Percentiles rank a stretch among this genome's conserved stretches.
These are phyloP conservation scores for Drosophila ezoana DNA, from an alignment of 2,888 invertebrate species.

Conservation along the genomic window DNA sequence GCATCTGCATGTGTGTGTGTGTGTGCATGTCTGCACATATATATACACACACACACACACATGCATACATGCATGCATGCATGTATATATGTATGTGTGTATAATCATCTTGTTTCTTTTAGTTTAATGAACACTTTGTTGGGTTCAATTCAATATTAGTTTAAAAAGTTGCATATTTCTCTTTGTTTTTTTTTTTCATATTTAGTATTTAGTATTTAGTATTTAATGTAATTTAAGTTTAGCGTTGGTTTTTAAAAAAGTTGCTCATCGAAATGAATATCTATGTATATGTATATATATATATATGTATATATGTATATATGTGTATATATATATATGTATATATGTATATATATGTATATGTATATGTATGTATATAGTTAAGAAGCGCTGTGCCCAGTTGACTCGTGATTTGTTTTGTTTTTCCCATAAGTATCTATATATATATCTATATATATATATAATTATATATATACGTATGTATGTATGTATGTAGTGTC, in stretches of 20 bases:
- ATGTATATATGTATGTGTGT: conserved; percentile 27
- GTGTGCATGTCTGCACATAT: conserved; percentile 13
- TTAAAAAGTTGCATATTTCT: conserved; percentile 65
- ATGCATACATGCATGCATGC: conserved; percentile 10
- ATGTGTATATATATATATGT: conserved; percentile 41
- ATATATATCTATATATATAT: conserved; percentile 14
- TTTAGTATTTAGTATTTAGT: conserved; percentile 54
- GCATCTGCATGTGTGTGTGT: conserved; percentile 25
- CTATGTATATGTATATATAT: conserved; percentile 32
- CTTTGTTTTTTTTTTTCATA: conserved; percentile 18
- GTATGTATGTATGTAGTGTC: conserved; percentile 22
- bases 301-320: conserved; percentile 8
- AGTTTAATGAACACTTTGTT: conserved; percentile 84
- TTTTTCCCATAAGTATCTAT: conserved; percentile 22
- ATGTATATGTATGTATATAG: conserved; percentile 40
- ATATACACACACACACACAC: not conserved
- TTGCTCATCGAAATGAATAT: conserved; percentile 66
- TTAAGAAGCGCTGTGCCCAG: conserved; percentile 80
- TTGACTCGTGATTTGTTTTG: conserved; percentile 69
- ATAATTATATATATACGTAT: conserved; percentile 8
- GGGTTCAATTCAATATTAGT: conserved; percentile 83
- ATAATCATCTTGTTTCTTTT: conserved; percentile 53
- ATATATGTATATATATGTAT: conserved; percentile 39
- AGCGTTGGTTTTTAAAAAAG: conserved; percentile 71
- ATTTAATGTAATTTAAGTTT: conserved; percentile 59